Evolutionary conservation across 2,888 invertebrate species (phyloP).

Genomic region (Anodontia alba): DNA sequence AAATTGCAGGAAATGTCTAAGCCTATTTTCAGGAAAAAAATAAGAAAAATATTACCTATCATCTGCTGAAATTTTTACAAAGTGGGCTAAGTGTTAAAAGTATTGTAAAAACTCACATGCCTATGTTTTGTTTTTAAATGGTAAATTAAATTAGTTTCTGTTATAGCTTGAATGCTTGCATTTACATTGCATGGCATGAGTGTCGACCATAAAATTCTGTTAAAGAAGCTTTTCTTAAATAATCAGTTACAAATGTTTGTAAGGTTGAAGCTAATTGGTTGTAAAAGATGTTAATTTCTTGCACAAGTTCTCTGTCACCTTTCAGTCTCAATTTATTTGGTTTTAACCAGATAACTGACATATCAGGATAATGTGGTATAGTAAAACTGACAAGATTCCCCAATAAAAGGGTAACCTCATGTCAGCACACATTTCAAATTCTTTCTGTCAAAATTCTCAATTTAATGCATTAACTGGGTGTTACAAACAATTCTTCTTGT

Average conservation of each 20-base stretch:
- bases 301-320: conserved; percentile 15
- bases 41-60: no score
- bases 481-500: background rate
- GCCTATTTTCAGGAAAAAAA: no score
- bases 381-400: background rate
- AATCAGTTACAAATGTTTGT: conserved; percentile 3
- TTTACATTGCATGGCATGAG: no score
- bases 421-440: conserved; percentile 15
- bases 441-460: background rate
- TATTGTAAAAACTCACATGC: no score
- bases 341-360: conserved; percentile 18
- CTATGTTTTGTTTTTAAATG: no score
- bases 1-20: no score
- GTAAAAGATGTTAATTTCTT: conserved; percentile 15
- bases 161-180: no score
- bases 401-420: conserved; percentile 1
- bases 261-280: conserved; percentile 3
- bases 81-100: no score
- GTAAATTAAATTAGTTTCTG: no score
- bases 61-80: no score
- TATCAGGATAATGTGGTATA: background rate
- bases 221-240: background rate
- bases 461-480: background rate
- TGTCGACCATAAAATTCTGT: no score
- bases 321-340: conserved; percentile 7